These are phyloP conservation scores for Microcebus griseorufus DNA, from an alignment of 2,113 vertebrate species.

Conservation along the genomic window DNA sequence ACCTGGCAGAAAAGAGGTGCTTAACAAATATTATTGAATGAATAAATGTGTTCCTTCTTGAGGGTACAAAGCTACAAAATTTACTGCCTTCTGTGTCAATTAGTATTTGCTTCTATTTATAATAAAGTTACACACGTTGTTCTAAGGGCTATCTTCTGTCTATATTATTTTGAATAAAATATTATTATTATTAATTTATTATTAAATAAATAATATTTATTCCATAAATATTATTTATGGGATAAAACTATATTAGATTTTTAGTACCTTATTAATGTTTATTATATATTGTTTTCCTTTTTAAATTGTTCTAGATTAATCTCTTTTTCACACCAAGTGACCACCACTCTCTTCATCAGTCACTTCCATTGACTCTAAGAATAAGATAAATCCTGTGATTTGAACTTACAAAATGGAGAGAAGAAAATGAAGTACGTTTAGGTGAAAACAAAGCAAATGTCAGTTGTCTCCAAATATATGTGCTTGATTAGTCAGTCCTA, in stretches of 20 bases:
- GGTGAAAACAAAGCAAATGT: background rate
- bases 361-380: background rate
- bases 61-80: background rate
- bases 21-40: background rate
- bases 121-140: background rate
- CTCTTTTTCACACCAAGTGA: background rate
- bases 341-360: background rate
- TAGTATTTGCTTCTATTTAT: background rate
- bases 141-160: background rate
- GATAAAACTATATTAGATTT: background rate
- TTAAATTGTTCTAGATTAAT: background rate
- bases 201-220: too few species aligned
- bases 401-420: background rate
- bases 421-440: background rate
- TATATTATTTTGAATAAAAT: background rate
- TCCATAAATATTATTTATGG: background rate
- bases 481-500: background rate
- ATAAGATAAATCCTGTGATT: background rate
- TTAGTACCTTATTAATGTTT: background rate
- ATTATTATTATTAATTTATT: too few species aligned
- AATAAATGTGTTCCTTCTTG: background rate
- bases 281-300: background rate
- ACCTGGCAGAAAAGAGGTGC: background rate
- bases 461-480: background rate
- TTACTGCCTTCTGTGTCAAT: background rate